Percentiles rank a stretch among this genome's conserved stretches.
Conservation (phyloP, 2,113 vertebrate species). For the Astur gentilis region DNA sequence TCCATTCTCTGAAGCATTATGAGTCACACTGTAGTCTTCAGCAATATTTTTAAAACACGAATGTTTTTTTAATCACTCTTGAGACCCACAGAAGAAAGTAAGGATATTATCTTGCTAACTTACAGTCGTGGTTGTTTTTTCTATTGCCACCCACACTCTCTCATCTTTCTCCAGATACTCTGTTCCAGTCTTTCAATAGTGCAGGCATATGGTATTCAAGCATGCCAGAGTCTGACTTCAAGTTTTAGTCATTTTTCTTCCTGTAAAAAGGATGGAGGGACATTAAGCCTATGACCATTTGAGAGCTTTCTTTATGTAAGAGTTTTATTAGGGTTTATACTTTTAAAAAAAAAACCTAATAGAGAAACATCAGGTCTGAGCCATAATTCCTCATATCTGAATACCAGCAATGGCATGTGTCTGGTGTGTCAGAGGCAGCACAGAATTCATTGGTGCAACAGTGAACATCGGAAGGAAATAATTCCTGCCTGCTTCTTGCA, state of each 20-base stretch:
- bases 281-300: not conserved
- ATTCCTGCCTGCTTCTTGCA: not conserved
- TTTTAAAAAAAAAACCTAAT: not conserved
- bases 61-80: constrained; percentile 68
- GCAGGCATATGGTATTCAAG: constrained; percentile 58
- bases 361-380: not conserved
- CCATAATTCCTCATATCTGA: not conserved
- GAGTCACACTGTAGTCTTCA: constrained; percentile 64
- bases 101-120: constrained; percentile 69
- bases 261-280: constrained; percentile 38
- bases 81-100: constrained; percentile 69
- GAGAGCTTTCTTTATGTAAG: not conserved
- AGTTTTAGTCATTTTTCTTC: constrained; percentile 55
- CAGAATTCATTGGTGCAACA: not conserved
- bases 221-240: constrained; percentile 64
- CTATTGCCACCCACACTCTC: constrained; percentile 64
- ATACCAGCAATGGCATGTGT: not conserved
- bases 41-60: constrained; percentile 67
- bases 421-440: not conserved
- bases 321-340: not conserved
- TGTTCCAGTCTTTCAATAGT: constrained; percentile 57
- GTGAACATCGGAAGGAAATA: not conserved
- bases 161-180: constrained; percentile 65
- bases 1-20: constrained; percentile 67
- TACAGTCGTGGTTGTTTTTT: constrained; percentile 61